A percentile compares a stretch with the other conserved stretches of the same genome.
phyloP scores from a whole-genome alignment of 2,888 invertebrate species.

The Lepeophtheirus nordmannii region DNA sequence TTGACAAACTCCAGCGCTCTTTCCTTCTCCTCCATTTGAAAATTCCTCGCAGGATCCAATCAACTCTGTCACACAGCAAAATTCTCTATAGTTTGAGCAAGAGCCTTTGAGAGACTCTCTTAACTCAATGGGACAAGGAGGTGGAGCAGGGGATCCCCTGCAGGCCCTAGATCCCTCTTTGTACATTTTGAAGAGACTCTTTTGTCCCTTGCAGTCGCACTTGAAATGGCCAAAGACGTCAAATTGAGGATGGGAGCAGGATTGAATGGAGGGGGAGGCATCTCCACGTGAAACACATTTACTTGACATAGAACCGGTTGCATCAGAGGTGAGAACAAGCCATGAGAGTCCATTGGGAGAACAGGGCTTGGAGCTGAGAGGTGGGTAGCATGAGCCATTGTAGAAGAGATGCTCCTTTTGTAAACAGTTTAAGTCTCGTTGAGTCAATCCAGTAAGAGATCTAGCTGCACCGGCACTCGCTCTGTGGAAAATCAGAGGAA shows the following conservation, averaged over 20 bases:
- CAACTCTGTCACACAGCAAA: constrained; percentile 5
- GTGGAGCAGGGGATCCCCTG: background rate
- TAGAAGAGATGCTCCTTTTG: background rate
- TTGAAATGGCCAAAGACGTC: background rate
- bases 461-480: background rate
- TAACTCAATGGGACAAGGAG: background rate
- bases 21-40: background rate
- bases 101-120: background rate
- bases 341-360: background rate
- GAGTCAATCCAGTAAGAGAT: background rate
- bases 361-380: background rate
- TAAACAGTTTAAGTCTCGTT: background rate
- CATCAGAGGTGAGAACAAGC: too few species aligned
- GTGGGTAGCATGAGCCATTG: background rate
- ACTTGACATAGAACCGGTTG: background rate
- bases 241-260: background rate
- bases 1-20: background rate
- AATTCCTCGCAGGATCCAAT: background rate
- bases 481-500: too few species aligned
- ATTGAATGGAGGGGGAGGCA: background rate
- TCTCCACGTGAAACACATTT: background rate
- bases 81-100: background rate
- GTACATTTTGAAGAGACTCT: background rate
- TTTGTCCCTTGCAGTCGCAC: background rate
- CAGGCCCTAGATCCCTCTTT: background rate